These are phyloP conservation scores for Gymnosoma rotundatum DNA, from an alignment of 2,888 invertebrate species.

Conservation along the genomic window DNA sequence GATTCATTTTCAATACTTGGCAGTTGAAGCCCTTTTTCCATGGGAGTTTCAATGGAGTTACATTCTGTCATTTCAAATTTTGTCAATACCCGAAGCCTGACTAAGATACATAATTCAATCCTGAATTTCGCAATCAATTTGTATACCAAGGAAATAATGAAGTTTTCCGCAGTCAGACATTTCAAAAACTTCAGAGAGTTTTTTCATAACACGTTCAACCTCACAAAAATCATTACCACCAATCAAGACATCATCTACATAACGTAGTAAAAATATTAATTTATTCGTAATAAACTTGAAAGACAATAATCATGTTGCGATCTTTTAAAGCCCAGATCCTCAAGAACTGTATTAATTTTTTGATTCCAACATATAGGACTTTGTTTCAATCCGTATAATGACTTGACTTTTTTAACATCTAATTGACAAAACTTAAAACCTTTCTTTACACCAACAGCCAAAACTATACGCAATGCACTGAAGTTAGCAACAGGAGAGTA, in stretches of 20 bases:
- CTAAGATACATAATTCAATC: constrained; percentile 37
- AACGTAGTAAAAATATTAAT: constrained; percentile 22
- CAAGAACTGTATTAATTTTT: constrained; percentile 23
- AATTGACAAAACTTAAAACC: constrained; percentile 24
- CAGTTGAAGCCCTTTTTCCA: too few species aligned
- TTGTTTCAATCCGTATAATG: constrained; percentile 53
- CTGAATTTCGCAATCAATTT: constrained; percentile 40
- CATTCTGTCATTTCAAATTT: too few species aligned
- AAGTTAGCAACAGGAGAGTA: too few species aligned
- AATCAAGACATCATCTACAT: constrained; percentile 52
- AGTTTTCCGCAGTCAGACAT: too few species aligned
- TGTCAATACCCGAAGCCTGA: too few species aligned
- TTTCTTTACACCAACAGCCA: background rate
- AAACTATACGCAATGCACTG: background rate
- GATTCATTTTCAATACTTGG: too few species aligned
- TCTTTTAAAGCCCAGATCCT: too few species aligned
- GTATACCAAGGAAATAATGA: constrained; percentile 51
- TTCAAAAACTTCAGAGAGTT: too few species aligned
- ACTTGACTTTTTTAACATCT: constrained; percentile 53
- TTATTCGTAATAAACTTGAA: background rate
- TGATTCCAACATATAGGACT: constrained; percentile 57
- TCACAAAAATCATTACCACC: constrained; percentile 16
- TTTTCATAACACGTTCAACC: too few species aligned
- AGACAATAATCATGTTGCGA: constrained; percentile 34
- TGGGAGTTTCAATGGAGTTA: too few species aligned